phyloP scores from a whole-genome alignment of 35 echinoderm and acorn worm genomes.

The Holothuria glaberrima region DNA sequence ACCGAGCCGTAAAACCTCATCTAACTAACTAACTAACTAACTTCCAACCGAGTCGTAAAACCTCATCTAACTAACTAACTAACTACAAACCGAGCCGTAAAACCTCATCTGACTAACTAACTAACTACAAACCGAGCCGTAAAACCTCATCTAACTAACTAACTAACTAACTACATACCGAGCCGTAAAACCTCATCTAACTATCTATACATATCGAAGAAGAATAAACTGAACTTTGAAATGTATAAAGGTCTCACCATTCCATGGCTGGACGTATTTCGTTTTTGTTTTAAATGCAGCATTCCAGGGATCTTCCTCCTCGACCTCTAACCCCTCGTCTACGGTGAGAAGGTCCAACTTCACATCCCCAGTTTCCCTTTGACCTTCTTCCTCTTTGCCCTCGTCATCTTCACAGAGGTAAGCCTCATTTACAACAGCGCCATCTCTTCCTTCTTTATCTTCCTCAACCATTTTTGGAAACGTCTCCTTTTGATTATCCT shows the following conservation, averaged over 20 bases:
- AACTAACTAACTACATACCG: no score
- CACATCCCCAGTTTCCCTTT: not conserved
- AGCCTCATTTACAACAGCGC: not conserved
- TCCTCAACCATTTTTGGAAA: not conserved
- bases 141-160: not conserved
- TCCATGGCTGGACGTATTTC: conserved; percentile 7
- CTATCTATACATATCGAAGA: no score
- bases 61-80: no score
- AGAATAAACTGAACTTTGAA: not conserved
- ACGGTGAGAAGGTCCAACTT: not conserved
- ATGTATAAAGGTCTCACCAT: not conserved
- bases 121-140: no score
- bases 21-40: no score
- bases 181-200: no score
- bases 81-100: no score
- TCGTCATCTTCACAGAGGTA: conserved; percentile 1
- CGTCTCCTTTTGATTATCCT: no score
- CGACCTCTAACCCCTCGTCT: not conserved
- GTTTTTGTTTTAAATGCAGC: conserved; percentile 31
- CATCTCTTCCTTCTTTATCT: not conserved
- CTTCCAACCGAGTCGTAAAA: no score
- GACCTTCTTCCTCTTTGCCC: not conserved
- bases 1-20: no score
- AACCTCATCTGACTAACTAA: no score
- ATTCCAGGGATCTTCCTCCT: conserved; percentile 37